Percentiles rank a stretch among this genome's conserved stretches.
Conservation (phyloP, 1,140 invertebrate genomes). For the Drosophila sulfurigaster region DNA sequence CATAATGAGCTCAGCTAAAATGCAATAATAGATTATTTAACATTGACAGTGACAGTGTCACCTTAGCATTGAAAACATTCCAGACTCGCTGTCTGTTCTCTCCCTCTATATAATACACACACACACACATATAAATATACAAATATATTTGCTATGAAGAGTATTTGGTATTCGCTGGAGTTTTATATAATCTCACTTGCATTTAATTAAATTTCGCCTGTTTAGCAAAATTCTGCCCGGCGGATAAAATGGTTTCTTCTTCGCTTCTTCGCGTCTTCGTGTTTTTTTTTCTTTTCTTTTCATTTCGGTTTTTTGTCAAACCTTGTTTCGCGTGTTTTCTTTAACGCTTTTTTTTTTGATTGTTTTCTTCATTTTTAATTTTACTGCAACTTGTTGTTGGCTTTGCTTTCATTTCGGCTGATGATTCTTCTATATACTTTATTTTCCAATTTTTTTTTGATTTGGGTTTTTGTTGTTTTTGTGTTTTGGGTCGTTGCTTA, state of each 20-base stretch:
- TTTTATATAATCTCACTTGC: slow-evolving; percentile 29
- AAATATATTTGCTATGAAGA: background rate
- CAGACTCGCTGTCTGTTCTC: background rate
- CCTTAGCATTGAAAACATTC: background rate
- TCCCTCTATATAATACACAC: background rate
- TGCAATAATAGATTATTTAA: background rate
- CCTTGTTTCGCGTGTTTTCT: slow-evolving; percentile 19
- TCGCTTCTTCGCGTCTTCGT: too few species aligned
- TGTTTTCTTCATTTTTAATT: too few species aligned
- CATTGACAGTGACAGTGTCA: background rate
- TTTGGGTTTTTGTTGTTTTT: slow-evolving; percentile 16
- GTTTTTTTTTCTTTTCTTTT: background rate
- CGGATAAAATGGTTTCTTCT: background rate
- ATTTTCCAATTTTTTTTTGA: slow-evolving; percentile 1
- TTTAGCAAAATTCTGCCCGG: slow-evolving; percentile 33
- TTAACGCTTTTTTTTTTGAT: slow-evolving; percentile 5
- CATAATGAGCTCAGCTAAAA: background rate
- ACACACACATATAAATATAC: too few species aligned
- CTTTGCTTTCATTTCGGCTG: slow-evolving; percentile 38
- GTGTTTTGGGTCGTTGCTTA: slow-evolving; percentile 43
- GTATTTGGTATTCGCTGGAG: background rate
- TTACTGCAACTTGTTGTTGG: slow-evolving; percentile 58
- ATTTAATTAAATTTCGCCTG: slow-evolving; percentile 37
- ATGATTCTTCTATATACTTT: slow-evolving; percentile 18
- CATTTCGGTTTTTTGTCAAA: slow-evolving; percentile 3